Conservation (phyloP, 92 coral and sea anemone species). For the Siderastrea siderea region DNA sequence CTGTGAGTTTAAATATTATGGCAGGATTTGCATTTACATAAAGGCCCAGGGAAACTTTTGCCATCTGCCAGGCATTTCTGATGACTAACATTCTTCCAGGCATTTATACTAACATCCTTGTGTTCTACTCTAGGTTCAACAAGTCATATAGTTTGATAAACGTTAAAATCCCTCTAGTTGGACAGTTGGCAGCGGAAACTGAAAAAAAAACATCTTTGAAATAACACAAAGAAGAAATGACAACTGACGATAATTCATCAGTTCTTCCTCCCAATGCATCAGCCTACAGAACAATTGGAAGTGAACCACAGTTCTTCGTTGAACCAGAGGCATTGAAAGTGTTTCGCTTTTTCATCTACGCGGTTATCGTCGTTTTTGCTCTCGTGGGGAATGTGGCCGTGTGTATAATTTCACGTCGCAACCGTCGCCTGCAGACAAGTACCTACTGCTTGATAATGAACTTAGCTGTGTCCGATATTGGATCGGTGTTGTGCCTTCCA, state of each 20-base stretch:
- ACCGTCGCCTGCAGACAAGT: constrained; percentile 75
- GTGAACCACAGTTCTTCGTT: not conserved
- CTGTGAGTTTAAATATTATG: no score
- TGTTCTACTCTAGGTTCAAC: not conserved
- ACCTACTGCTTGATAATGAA: constrained; percentile 80
- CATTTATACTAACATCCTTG: not conserved
- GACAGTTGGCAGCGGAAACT: not conserved
- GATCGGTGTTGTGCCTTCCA: constrained; percentile 73
- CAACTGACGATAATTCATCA: constrained; percentile 7
- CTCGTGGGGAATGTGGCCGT: constrained; percentile 78
- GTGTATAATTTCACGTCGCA: constrained; percentile 65
- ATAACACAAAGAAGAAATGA: not conserved
- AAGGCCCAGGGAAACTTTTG: no score
- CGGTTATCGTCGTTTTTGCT: constrained; percentile 58
- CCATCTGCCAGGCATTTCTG: no score
- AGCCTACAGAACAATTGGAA: not conserved
- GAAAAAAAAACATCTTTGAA: not conserved
- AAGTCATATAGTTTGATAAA: not conserved
- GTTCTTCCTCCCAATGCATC: constrained; percentile 4
- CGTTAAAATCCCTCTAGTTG: not conserved
- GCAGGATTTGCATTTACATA: no score
- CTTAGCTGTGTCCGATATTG: constrained; percentile 82
- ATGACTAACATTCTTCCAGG: no score
- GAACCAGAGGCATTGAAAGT: constrained; percentile 52
- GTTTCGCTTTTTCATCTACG: constrained; percentile 54